Base-by-base conservation (phyloP, 2,113 vertebrate species). In the Danio rerio region DNA sequence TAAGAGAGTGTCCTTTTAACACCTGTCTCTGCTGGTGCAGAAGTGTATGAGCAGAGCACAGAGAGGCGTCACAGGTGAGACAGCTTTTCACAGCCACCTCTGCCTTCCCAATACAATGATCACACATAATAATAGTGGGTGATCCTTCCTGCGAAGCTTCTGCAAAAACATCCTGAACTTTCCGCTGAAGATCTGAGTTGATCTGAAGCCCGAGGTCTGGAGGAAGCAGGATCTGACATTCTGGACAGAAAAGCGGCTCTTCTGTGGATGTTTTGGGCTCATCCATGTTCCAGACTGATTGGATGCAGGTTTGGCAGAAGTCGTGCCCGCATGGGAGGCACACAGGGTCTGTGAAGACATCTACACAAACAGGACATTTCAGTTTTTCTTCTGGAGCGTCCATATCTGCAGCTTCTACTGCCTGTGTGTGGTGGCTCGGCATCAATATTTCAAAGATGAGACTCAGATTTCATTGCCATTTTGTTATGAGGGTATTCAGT, bases 261-360 rank as follows among this genome's bases (percentile, higher is more conserved):
- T 15, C 52, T 45, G 8, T 40, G 9, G 80, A 90, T 3, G 81
- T 59, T 2, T 83, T 13, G 5, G 84, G 78, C 6, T 81, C 81
- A 15, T 92, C 90, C 9, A 86, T 85, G 85, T 92, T 89, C 93
- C 93, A 94, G 13, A 94, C 92, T 9, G 88, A 69, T 21, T 81
- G 85, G 72, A 94, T 94, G 56, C 93, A 94, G 55, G 84, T 87
- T 78, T 89, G 88, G 69, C 93, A 94, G 86, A 94, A 94, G 87
- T 87, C 55, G 71, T 94, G 93, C 15, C 91, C 85, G 20, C 93
- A 94, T 2, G 88, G 89, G 10, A 94, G 92, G 0, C 82, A 78
- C 45, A 93, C 90, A 3, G 92, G 92, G 63, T 92, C 90, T 9
- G 84, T 89, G 66, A 91, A 91, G 61, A 89, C 62, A 71, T 94